A percentile compares a stretch with the other conserved stretches of the same genome.
Evolutionary conservation across 2,888 invertebrate genomes (phyloP).

Genomic region (Polyommatus iphigenia): DNA sequence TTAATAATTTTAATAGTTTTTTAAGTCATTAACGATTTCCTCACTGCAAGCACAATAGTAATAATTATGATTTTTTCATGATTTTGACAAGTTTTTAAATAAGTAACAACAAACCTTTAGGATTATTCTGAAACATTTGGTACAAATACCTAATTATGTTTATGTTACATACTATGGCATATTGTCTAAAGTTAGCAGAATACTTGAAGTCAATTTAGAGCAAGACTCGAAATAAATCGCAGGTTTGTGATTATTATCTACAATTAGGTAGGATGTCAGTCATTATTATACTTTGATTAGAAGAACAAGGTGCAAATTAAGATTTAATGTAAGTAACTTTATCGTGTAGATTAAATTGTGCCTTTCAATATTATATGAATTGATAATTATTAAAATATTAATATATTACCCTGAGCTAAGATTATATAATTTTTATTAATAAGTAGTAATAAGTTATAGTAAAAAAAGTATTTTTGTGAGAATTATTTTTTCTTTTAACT

Average conservation of each 20-base stretch:
- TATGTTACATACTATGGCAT: background rate
- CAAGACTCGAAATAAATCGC: background rate
- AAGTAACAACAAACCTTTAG: background rate
- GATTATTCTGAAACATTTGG: background rate
- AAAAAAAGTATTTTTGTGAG: background rate
- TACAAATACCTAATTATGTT: background rate
- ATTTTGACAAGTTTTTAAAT: background rate
- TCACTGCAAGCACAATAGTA: background rate
- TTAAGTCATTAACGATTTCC: background rate
- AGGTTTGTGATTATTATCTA: background rate
- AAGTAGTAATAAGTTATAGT: background rate
- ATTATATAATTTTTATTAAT: background rate
- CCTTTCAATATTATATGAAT: background rate
- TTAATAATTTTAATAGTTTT: background rate
- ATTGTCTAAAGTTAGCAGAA: background rate
- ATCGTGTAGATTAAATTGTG: conserved; percentile 2
- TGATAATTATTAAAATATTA: conserved; percentile 24
- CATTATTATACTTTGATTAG: conserved; percentile 18
- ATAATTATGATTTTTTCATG: background rate
- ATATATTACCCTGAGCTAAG: background rate
- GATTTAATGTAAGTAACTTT: background rate
- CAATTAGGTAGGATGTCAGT: conserved; percentile 15
- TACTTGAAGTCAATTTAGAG: background rate
- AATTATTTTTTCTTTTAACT: background rate
- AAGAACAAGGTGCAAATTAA: conserved; percentile 20